phyloP scores from a whole-genome alignment of 1,140 invertebrate species.

The Bradynema listronoti region DNA sequence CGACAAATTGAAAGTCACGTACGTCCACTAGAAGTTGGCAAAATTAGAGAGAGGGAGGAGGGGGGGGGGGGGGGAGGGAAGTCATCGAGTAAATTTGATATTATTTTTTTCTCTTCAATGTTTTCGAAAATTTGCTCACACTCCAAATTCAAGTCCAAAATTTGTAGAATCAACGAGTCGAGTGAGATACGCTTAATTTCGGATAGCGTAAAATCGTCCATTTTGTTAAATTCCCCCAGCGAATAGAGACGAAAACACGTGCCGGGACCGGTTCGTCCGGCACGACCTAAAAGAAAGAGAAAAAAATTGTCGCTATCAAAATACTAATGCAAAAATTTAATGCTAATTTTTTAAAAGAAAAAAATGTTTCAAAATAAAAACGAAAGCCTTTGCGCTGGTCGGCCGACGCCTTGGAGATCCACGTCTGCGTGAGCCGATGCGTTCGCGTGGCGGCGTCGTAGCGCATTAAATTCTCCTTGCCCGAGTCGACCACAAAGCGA shows the following conservation, averaged over 20 bases:
- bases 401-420: slow-evolving; percentile 91
- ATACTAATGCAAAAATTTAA: slow-evolving; percentile 5
- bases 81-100: no score
- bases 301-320: no score
- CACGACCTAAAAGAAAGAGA: slow-evolving; percentile 65
- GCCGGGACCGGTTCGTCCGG: slow-evolving; percentile 66
- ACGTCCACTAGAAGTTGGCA: slow-evolving; percentile 47
- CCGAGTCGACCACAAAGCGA: slow-evolving; percentile 89
- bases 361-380: slow-evolving; percentile 14
- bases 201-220: slow-evolving; percentile 74
- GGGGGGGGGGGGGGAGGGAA: not conserved
- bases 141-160: slow-evolving; percentile 86
- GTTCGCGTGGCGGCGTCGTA: slow-evolving; percentile 50
- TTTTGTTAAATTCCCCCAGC: slow-evolving; percentile 73
- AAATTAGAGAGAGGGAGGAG: not conserved
- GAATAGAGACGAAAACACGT: slow-evolving; percentile 71
- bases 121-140: slow-evolving; percentile 53
- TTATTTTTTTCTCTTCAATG: slow-evolving; percentile 11
- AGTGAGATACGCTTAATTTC: slow-evolving; percentile 85
- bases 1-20: slow-evolving; percentile 80
- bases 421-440: slow-evolving; percentile 64
- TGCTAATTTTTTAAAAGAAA: not conserved
- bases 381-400: slow-evolving; percentile 96
- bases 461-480: slow-evolving; percentile 59
- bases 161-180: slow-evolving; percentile 82